Conservation (phyloP, 92 coral and sea anemone species). For the Parazoanthus darwini region DNA sequence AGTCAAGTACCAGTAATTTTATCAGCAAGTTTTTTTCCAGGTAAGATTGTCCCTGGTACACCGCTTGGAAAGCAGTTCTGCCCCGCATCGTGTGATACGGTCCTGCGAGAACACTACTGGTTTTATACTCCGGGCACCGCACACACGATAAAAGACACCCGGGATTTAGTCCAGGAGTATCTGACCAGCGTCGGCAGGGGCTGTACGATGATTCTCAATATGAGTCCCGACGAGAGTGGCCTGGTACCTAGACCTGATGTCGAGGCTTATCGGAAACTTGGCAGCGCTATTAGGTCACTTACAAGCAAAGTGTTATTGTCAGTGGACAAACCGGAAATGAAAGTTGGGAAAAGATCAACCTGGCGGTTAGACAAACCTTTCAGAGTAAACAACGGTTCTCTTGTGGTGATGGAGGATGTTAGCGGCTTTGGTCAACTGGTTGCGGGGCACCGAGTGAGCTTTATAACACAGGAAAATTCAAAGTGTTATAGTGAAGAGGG, state of each 20-base stretch:
- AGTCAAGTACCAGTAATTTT: too few relatives aligned
- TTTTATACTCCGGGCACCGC: constrained; percentile 79
- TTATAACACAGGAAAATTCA: constrained; percentile 39
- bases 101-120: constrained; percentile 82
- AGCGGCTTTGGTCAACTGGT: constrained; percentile 58
- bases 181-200: constrained; percentile 87
- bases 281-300: constrained; percentile 60
- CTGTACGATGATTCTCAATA: constrained; percentile 74
- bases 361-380: constrained; percentile 25
- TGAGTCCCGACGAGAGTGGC: constrained; percentile 74
- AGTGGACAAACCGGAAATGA: constrained; percentile 39
- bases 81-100: constrained; percentile 86
- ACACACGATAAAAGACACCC: constrained; percentile 56
- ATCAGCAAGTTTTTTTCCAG: background rate
- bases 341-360: constrained; percentile 33
- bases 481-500: constrained; percentile 40
- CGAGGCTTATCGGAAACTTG: constrained; percentile 61
- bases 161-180: constrained; percentile 62
- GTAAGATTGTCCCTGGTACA: constrained; percentile 31
- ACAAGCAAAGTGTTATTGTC: constrained; percentile 51
- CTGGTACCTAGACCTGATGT: constrained; percentile 68
- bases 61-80: constrained; percentile 70
- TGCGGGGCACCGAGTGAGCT: constrained; percentile 41
- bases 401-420: constrained; percentile 77
- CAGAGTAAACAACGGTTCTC: constrained; percentile 56